Percentiles rank a stretch among this genome's conserved stretches.
Conservation (phyloP, 2,113 vertebrate species). For the Triplophysa siluroides region DNA sequence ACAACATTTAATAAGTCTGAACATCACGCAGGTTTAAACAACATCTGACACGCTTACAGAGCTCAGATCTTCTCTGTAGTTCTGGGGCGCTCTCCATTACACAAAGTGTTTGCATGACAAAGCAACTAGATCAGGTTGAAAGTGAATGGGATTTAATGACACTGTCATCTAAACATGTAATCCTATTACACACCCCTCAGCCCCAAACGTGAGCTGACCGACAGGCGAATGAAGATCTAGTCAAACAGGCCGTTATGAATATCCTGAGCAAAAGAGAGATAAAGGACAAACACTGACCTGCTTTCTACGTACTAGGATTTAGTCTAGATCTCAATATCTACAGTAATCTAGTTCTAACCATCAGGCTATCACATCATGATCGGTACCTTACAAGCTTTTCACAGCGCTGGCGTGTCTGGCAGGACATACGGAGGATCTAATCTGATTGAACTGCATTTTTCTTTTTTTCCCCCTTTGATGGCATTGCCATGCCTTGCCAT, state of each 20-base stretch:
- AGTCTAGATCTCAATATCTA: too few species aligned
- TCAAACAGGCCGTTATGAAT: not conserved
- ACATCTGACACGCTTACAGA: not conserved
- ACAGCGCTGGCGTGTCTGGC: not conserved
- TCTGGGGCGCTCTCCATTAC: conserved; percentile 13
- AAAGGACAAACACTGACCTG: too few species aligned
- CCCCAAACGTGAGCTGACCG: not conserved
- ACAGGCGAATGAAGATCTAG: not conserved
- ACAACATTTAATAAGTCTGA: not conserved
- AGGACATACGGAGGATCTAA: conserved; percentile 5
- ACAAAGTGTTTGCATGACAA: conserved; percentile 1
- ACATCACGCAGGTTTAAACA: conserved; percentile 1
- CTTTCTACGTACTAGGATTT: too few species aligned
- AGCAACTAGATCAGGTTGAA: conserved; percentile 54
- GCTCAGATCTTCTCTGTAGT: not conserved
- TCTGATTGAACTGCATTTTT: not conserved
- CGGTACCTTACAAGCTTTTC: not conserved
- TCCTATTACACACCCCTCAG: conserved; percentile 49
- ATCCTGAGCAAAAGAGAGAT: too few species aligned
- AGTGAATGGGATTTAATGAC: conserved; percentile 57
- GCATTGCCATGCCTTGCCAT: conserved; percentile 57
- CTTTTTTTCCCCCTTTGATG: conserved; percentile 18
- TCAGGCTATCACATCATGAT: not conserved
- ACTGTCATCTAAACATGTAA: conserved; percentile 54
- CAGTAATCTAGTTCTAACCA: not conserved